Evolutionary conservation across 2,888 invertebrate genomes (phyloP), one percentile per base, ranked within the genome.

Genomic region (Meliscaeva auricollis): DNA sequence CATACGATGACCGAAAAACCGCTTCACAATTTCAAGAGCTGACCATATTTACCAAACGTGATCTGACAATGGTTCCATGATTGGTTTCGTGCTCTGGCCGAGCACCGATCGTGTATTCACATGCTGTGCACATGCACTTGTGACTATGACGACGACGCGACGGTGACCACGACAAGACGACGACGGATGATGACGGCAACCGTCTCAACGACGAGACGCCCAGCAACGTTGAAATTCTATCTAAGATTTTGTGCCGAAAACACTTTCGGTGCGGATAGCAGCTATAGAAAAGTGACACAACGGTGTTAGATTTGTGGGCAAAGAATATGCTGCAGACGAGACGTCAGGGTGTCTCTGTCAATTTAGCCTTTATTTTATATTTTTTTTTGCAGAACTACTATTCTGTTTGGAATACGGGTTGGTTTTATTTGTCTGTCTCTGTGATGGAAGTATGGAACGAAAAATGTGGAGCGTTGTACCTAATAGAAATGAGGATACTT

Each of bases 191-290:
- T 26, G 38, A 26, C 32, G 66, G 32, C 54, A 54, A 9, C n/a
- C 15, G 9, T 68, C 41, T 41, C 11, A 41, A 41, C 13, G 41
- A 30, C 11, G 9, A 17, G 8, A 32, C n/a, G 1, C 0, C 15
- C 56, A 5, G 11, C 62, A 22, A 38, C 58, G 54, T 17, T 60
- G 62, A 66, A 41, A 56, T 78, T 74, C 74, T 79, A 68, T 76
- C 68, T 35, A 13, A 48, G 20, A 38, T 50, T 38, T 44, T 73
- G 41, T 75, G 38, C 78, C 56, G 41, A 81, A 85, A 85, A 81
- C 85, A 85, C 85, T 85, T 85, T 85, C 85, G 73, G 73, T 80
- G 76, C 64, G 68, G 76, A 68, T 72, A 70, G 56, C 15, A 38
- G 3, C 35, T 30, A 64, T 50, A 30, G 41, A 69, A 80, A 76